These are phyloP conservation scores for Coracopsis vasa DNA, from an alignment of 2,113 vertebrate species.

Conservation along the genomic window DNA sequence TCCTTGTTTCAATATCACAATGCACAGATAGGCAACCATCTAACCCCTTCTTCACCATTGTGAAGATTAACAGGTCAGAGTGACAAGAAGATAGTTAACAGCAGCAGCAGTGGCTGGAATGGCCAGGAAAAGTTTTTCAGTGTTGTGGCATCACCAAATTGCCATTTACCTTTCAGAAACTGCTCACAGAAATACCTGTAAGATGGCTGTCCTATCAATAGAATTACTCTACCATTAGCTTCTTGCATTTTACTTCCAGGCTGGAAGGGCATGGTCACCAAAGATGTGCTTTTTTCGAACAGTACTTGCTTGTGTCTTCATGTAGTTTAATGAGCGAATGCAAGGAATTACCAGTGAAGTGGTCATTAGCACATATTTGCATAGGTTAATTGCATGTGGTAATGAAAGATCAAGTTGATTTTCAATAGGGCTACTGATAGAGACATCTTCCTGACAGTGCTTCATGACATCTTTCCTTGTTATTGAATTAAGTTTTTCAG, in stretches of 20 bases:
- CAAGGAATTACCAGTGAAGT: not conserved
- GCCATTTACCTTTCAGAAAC: not conserved
- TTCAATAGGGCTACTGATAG: not conserved
- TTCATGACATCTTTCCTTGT: not conserved
- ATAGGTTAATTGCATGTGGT: conserved; percentile 45
- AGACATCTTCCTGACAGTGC: not conserved
- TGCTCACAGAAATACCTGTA: not conserved
- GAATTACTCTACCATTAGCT: not conserved
- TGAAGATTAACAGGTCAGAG: conserved; percentile 35
- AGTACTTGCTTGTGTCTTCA: not conserved
- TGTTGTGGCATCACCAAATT: not conserved
- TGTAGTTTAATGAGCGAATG: not conserved
- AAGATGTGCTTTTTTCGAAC: not conserved
- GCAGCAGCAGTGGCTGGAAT: not conserved
- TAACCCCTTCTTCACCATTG: not conserved
- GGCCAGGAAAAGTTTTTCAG: not conserved
- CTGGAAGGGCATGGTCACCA: not conserved
- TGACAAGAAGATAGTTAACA: conserved; percentile 48
- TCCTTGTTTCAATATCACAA: not conserved
- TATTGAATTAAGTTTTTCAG: not conserved
- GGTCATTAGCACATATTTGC: conserved; percentile 35
- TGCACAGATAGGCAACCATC: not conserved
- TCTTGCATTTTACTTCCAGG: not conserved
- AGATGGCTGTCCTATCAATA: not conserved
- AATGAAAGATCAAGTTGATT: conserved; percentile 28